Evolutionary conservation across 2,888 invertebrate species (phyloP), one percentile per base, ranked within the genome.

Genomic region (Epistrophella euchroma): DNA sequence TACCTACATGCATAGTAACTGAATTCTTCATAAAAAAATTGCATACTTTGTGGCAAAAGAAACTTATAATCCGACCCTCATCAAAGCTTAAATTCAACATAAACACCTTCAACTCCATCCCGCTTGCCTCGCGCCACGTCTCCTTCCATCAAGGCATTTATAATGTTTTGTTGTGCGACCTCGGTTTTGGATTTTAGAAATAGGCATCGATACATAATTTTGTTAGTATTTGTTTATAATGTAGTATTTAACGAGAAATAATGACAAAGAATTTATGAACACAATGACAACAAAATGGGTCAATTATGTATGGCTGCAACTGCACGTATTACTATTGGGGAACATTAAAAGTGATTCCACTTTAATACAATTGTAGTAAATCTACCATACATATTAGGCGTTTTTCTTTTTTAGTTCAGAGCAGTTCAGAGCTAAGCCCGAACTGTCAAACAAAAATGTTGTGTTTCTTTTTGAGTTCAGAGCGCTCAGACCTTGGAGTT

Each of bases 141-240:
- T 6, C 15, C 25, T 25, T 25, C n/a, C 3, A 52, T 9, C 7
- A 15, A 25, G 4, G 15, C 7, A 22, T 60, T 22, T 22, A 3
- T 19, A 3, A 37, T 60, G 37, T 22, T 60, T 35, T 37, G 37
- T 22, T 60, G 15, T 22, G 19, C 37, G 60, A 22, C 60, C 60
- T 60, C 37, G 60, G 56, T 35, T 56, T 52, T 15, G 52, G 52
- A 56, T 56, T 56, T n/a, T 35, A 17, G 13, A 56, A 56, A 32
- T 56, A 2, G 32, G 13, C 32, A 32, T 17, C 55, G 9, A 32
- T 28, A 32, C 56, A 35, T 11, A 5, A 2, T 32, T 28, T 25
- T 7, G 17, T 56, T 35, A 5, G 56, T 56, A 56, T 28, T 56
- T 56, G 28, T 32, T 55, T 15, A 55, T n/a, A 55, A 28, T 55